These are phyloP conservation scores for Nicator chloris DNA, from an alignment of 2,113 vertebrate genomes.

Conservation along the genomic window DNA sequence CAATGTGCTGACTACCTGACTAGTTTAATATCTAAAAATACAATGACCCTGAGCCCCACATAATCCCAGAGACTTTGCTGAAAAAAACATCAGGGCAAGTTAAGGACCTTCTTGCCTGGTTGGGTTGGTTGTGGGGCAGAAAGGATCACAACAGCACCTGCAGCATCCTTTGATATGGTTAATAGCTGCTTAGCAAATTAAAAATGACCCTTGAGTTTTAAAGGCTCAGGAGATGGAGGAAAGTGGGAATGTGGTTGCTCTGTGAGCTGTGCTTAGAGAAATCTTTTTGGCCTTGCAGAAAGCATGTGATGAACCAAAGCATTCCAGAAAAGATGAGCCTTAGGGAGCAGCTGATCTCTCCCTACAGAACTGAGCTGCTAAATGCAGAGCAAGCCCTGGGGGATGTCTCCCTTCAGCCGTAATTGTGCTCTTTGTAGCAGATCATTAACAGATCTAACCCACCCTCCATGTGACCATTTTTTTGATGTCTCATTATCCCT, in stretches of 20 bases:
- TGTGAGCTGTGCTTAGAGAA: neutral
- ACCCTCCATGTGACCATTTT: accelerated
- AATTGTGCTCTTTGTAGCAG: neutral
- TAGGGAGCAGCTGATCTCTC: neutral
- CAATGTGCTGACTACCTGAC: neutral
- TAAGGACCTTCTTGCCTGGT: neutral
- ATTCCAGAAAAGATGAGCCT: neutral
- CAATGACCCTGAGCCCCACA: neutral
- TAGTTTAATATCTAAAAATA: neutral
- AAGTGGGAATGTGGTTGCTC: neutral
- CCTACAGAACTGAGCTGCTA: neutral
- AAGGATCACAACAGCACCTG: neutral
- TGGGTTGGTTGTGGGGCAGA: neutral
- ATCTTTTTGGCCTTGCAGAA: neutral
- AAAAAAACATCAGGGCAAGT: neutral
- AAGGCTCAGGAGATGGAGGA: neutral
- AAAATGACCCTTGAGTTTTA: neutral
- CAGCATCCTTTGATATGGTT: neutral
- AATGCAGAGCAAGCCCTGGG: accelerated
- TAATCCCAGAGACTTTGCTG: neutral
- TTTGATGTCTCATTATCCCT: neutral
- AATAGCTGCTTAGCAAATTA: neutral
- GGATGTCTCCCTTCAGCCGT: neutral
- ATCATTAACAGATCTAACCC: neutral
- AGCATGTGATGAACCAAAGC: neutral